Base-by-base conservation (phyloP, 2,113 vertebrate genomes). In the Furnarius figulus region DNA sequence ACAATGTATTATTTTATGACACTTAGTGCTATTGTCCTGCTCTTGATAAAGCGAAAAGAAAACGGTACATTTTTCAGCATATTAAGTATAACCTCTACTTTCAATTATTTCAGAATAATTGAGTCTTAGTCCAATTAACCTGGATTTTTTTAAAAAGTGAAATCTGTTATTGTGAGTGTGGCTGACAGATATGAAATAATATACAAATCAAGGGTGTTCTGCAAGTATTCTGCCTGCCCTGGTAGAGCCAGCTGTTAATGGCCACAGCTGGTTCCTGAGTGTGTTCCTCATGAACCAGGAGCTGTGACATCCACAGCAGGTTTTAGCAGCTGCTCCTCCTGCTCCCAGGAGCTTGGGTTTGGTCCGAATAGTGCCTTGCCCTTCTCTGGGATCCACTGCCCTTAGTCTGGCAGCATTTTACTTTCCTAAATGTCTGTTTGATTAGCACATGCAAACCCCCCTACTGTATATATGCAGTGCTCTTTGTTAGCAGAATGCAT, bases 11-110 rank as follows among this genome's bases (percentile, higher is more conserved):
- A 39, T 92, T 96, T 87, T 85, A n/a, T 87, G 79, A 83, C 86
- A 59, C 35, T 59, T 84, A 5, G 27, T 98, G 98, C 74, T 98
- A 97, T 53, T 98, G 98, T 71, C 96, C 96, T 91, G 96, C 97
- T 61, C 98, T 99, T 9, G 98, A 98, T 93, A 98, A 98, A 50
- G 97, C 97, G 35, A 90, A 96, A 59, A 97, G 95, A 97, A 9
- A 98, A 98, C 63, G 58, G 92, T 98, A 12, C 35, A 81, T 99
- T 35, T 97, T 99, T 20, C 95, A 95, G 40, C 96, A 90, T 70
- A 84, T 97, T 90, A 82, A 98, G 28, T 88, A 97, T 20, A 73
- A 73, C 27, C 18, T 84, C 5, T 24, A 22, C 17, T 71, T 95
- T 66, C 61, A 66, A 4, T 53, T 92, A 87, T 65, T 88, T 95